phyloP scores from a whole-genome alignment of 2,888 invertebrate species.

The Rhingia campestris region DNA sequence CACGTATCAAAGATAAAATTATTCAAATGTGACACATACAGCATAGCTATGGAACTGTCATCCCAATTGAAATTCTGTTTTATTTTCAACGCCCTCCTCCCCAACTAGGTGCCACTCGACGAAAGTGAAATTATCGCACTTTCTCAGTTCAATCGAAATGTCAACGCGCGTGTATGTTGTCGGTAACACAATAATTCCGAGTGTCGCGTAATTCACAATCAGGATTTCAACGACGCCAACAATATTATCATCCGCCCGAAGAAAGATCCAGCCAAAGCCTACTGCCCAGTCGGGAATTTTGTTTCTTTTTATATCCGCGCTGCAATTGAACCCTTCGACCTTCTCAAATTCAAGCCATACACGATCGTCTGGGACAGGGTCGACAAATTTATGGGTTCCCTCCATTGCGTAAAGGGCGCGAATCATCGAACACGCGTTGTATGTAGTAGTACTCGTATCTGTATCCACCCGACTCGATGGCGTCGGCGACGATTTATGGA shows the following conservation, averaged over 20 bases:
- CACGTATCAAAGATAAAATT: no score
- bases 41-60: no score
- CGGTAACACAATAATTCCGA: slow-evolving; percentile 40
- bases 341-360: slow-evolving; percentile 16
- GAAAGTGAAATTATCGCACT: slow-evolving; percentile 63
- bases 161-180: slow-evolving; percentile 24
- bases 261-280: neutral
- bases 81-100: neutral
- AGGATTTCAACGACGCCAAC: slow-evolving; percentile 14
- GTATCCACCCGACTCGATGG: slow-evolving; percentile 39
- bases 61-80: neutral
- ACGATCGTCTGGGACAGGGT: neutral
- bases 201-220: slow-evolving; percentile 68
- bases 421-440: slow-evolving; percentile 9
- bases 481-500: slow-evolving; percentile 51
- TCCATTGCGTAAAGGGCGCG: slow-evolving; percentile 64
- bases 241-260: neutral
- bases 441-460: neutral
- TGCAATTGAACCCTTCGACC: slow-evolving; percentile 60
- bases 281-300: slow-evolving; percentile 6
- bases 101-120: neutral
- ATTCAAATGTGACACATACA: no score
- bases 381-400: slow-evolving; percentile 53
- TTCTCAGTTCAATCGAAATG: slow-evolving; percentile 51
- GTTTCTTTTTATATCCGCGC: slow-evolving; percentile 26